phyloP scores from a whole-genome alignment of 2,888 invertebrate genomes.

The Sarcophaga carnaria region DNA sequence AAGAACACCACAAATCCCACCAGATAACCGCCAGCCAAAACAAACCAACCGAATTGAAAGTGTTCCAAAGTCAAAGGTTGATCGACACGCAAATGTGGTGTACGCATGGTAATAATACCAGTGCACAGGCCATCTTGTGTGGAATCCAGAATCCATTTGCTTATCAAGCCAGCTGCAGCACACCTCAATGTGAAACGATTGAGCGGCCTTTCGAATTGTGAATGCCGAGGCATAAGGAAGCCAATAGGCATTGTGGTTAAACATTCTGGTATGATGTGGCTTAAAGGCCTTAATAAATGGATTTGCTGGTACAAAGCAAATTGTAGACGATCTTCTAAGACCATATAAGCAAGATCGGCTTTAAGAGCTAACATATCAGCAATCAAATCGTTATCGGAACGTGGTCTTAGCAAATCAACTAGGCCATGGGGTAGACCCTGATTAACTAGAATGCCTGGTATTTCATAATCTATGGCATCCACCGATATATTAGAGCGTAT shows the following conservation, averaged over 20 bases:
- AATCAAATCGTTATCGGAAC: slow-evolving; percentile 55
- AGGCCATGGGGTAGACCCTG: slow-evolving; percentile 71
- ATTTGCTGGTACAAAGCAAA: slow-evolving; percentile 73
- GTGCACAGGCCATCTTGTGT: slow-evolving; percentile 69
- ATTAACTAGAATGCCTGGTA: slow-evolving; percentile 70
- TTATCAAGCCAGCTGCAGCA: slow-evolving; percentile 71
- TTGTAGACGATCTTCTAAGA: slow-evolving; percentile 71
- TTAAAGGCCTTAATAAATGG: slow-evolving; percentile 70
- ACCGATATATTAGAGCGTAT: slow-evolving; percentile 68
- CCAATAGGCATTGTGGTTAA: slow-evolving; percentile 72
- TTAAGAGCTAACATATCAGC: slow-evolving; percentile 48
- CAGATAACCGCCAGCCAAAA: slow-evolving; percentile 65
- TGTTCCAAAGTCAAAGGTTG: slow-evolving; percentile 70
- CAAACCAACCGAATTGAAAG: slow-evolving; percentile 74
- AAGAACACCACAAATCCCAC: slow-evolving; percentile 58
- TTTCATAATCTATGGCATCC: slow-evolving; percentile 71
- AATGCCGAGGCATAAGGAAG: slow-evolving; percentile 72
- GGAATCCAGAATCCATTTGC: slow-evolving; percentile 71
- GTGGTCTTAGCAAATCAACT: slow-evolving; percentile 64
- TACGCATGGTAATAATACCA: slow-evolving; percentile 62
- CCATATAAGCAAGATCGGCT: slow-evolving; percentile 66
- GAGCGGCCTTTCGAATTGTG: slow-evolving; percentile 72
- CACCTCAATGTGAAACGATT: slow-evolving; percentile 72
- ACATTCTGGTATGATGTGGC: slow-evolving; percentile 70
- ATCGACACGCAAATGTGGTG: slow-evolving; percentile 26